Evolutionary conservation across 2,113 vertebrate genomes (phyloP), one percentile per base, ranked within the genome.

Genomic region (Maccullochella peelii): DNA sequence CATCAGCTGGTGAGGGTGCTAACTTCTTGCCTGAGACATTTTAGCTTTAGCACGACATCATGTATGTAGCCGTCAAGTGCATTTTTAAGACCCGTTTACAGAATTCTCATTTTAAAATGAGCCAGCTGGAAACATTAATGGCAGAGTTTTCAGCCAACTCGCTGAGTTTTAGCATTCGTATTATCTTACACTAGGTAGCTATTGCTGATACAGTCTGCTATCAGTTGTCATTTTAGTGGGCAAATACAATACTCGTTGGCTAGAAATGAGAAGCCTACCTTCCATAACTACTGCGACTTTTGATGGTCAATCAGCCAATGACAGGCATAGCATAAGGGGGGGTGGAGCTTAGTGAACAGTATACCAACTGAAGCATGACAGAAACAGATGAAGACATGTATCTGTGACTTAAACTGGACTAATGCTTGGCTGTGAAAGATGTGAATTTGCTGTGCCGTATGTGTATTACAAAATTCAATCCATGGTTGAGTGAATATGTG

Each of bases 391-490:
- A 61, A 25, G 30, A 63, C 0, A 8, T 2, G 44, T 50, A 20
- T 16, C 38, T 3, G 23, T 55, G 30, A 42, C 58, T 42, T 50
- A 15, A 67, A 68, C 36, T 18, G 6, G 36, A 27, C 59, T 11
- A 25, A 18, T 18, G 3, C 49, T n/a, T 23, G 40, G 6, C 44
- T 65, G 27, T 61, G 12, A 69, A 74, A 47, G 36, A 10, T 21
- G n/a, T 57, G 36, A 42, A 42, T 57, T 42, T 4, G 10, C 25
- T 3, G 18, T 5, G 33, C 36, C 4, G 6, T 30, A 40, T 73
- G 2, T 71, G 65, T 52, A 14, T 27, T 80, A 25, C 76, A 71
- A 71, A 18, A 75, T 59, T 61, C 52, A 67, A 83, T 30, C 42
- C 23, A 5, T 36, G 20, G 20, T 62, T 80, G 14, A 63, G 16